These are phyloP conservation scores for Calliphora vicina DNA, from an alignment of 1,140 invertebrate genomes.

Conservation along the genomic window DNA sequence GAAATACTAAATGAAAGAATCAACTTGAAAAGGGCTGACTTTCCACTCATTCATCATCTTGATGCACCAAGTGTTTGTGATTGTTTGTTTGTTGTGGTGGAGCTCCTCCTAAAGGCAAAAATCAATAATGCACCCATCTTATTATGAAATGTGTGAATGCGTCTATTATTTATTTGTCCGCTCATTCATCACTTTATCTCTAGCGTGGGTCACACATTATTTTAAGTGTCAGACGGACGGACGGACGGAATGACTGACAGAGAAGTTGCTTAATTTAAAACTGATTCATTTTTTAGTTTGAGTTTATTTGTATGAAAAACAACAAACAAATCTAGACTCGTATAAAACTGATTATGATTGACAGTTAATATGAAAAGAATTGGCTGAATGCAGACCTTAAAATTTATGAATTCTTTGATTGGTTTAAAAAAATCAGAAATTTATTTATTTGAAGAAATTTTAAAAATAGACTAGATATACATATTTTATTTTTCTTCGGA, in stretches of 20 bases:
- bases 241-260: background rate
- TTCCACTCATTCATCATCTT: background rate
- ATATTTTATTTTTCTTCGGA: too few relatives aligned
- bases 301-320: background rate
- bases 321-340: too few relatives aligned
- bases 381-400: background rate
- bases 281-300: background rate
- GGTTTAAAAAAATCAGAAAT: too few relatives aligned
- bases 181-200: background rate
- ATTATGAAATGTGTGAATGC: too few relatives aligned
- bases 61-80: too few relatives aligned
- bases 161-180: background rate
- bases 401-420: too few relatives aligned
- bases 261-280: slow-evolving; percentile 2
- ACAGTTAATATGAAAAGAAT: background rate
- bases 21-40: background rate
- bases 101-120: background rate
- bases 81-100: too few relatives aligned
- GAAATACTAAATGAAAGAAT: background rate
- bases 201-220: background rate
- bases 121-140: background rate
- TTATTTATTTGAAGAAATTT: too few relatives aligned
- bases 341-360: background rate
- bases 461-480: too few relatives aligned
- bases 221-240: background rate